Conservation (phyloP, 2,797 vertebrate species). For the Pelodytes ibericus region DNA sequence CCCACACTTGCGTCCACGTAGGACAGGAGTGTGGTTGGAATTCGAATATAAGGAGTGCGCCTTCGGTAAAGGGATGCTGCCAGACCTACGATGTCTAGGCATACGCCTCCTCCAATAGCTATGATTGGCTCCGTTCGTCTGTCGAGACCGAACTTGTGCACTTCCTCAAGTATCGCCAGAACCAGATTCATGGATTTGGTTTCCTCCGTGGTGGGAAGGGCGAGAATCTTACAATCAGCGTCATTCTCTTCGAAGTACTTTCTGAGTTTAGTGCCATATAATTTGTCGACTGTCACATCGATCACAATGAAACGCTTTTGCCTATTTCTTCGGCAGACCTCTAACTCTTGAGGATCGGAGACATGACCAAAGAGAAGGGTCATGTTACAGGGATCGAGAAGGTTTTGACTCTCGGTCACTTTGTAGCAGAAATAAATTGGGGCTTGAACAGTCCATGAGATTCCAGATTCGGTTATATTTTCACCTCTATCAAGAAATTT, state of each 20-base stretch:
- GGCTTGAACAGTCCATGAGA: slow-evolving; percentile 78
- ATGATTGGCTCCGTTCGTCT: slow-evolving; percentile 81
- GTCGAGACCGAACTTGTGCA: slow-evolving; percentile 78
- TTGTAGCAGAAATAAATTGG: slow-evolving; percentile 81
- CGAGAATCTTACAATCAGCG: slow-evolving; percentile 73
- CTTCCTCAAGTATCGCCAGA: slow-evolving; percentile 77
- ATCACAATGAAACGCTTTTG: slow-evolving; percentile 78
- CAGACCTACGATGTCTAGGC: slow-evolving; percentile 80
- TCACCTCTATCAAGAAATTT: slow-evolving; percentile 67
- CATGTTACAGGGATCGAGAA: slow-evolving; percentile 75
- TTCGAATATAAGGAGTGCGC: slow-evolving; percentile 80
- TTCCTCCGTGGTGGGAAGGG: slow-evolving; percentile 78
- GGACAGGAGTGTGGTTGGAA: slow-evolving; percentile 82
- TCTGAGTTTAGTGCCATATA: slow-evolving; percentile 74
- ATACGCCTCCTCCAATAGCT: slow-evolving; percentile 79
- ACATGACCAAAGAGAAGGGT: slow-evolving; percentile 79
- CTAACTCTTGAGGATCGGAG: slow-evolving; percentile 67
- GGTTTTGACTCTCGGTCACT: slow-evolving; percentile 72
- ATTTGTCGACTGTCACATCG: slow-evolving; percentile 75
- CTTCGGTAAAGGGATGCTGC: slow-evolving; percentile 79
- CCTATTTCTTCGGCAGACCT: slow-evolving; percentile 65
- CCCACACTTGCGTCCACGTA: slow-evolving; percentile 81
- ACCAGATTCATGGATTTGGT: slow-evolving; percentile 81
- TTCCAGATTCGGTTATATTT: slow-evolving; percentile 65
- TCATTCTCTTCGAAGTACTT: slow-evolving; percentile 74